A percentile compares a stretch with the other conserved stretches of the same genome.
These are phyloP conservation scores for Eupithecia inturbata DNA, from an alignment of 2,888 invertebrate genomes.

Conservation along the genomic window DNA sequence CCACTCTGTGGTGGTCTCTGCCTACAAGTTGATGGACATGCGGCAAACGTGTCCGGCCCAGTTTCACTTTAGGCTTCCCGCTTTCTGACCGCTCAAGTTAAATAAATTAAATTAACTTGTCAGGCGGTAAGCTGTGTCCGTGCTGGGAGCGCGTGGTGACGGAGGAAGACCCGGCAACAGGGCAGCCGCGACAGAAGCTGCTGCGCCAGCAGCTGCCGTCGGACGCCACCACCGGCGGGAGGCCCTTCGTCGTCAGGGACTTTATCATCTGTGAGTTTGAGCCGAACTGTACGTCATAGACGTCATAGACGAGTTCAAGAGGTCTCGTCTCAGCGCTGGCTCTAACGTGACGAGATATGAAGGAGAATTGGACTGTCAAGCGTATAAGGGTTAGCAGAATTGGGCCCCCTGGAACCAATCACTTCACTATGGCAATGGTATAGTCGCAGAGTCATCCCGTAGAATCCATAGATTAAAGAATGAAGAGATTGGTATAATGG, in stretches of 20 bases:
- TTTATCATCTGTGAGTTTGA: conserved; percentile 82
- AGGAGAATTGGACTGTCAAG: too few species aligned
- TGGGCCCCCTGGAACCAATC: too few species aligned
- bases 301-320: background rate
- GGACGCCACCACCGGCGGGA: conserved; percentile 76
- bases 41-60: too few species aligned
- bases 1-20: too few species aligned
- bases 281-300: background rate
- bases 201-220: conserved; percentile 69
- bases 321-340: background rate
- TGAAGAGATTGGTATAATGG: too few species aligned
- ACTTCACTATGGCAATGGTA: too few species aligned
- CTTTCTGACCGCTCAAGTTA: too few species aligned
- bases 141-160: conserved; percentile 72
- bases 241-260: conserved; percentile 81
- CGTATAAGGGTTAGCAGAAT: too few species aligned
- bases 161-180: conserved; percentile 58
- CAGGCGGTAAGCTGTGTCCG: conserved; percentile 66
- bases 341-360: background rate
- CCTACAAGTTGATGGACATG: too few species aligned
- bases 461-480: too few species aligned
- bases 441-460: too few species aligned
- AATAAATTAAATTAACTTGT: background rate
- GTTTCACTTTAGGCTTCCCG: too few species aligned
- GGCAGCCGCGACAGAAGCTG: conserved; percentile 60